Evolutionary conservation across 2,888 invertebrate genomes (phyloP).

Genomic region (Drosophila prolongata): DNA sequence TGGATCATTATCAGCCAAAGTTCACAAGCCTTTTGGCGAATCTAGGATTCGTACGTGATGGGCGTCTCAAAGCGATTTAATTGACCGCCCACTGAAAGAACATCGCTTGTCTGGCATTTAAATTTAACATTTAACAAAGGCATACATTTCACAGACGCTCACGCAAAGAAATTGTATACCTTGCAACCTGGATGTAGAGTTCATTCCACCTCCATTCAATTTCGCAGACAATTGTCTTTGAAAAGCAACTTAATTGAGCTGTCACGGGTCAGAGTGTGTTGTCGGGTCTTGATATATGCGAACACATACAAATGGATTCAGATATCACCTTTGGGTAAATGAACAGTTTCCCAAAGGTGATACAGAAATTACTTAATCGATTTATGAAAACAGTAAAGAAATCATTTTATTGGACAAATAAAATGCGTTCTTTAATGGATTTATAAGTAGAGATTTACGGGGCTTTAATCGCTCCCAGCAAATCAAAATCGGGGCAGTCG

Average conservation of each 20-base stretch:
- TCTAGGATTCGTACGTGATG: constrained; percentile 11
- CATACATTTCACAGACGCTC: constrained; percentile 24
- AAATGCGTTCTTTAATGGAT: neutral
- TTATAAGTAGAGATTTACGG: neutral
- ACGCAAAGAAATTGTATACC: constrained; percentile 28
- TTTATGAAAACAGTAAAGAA: neutral
- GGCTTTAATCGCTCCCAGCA: neutral
- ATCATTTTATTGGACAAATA: neutral
- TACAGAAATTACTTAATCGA: constrained; percentile 16
- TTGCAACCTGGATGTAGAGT: neutral
- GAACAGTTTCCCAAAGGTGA: neutral
- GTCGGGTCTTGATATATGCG: constrained; percentile 6
- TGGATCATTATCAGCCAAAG: constrained; percentile 6
- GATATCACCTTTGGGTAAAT: constrained; percentile 21
- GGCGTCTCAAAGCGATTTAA: constrained; percentile 8
- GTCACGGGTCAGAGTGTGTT: constrained; percentile 15
- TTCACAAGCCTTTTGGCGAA: constrained; percentile 17
- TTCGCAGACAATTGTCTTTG: constrained; percentile 26
- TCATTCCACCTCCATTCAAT: constrained; percentile 5
- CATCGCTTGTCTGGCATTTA: constrained; percentile 31
- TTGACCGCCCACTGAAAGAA: constrained; percentile 23
- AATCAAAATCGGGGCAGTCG: constrained; percentile 10
- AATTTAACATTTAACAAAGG: constrained; percentile 44
- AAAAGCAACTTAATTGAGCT: constrained; percentile 38
- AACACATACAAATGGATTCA: constrained; percentile 7